Evolutionary conservation across 2,113 vertebrate genomes (phyloP), one percentile per base, ranked within the genome.

Genomic region (Rhea americana): DNA sequence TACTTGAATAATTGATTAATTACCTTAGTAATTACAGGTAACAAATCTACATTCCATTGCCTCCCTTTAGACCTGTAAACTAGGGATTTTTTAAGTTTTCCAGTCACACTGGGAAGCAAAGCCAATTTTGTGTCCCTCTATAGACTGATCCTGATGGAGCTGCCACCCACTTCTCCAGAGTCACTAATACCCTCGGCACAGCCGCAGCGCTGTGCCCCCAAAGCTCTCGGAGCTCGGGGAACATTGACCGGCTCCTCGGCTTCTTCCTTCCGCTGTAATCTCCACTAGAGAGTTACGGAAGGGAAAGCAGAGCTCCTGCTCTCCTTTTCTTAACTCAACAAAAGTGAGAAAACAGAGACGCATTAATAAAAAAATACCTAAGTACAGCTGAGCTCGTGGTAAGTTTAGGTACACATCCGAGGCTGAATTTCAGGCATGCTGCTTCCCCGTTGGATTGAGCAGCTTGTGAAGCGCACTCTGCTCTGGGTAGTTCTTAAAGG

Each of bases 111-210:
- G 56, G 53, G 73, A 47, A 30, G 48, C 43, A 78, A 87, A 88
- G 45, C 3, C 51, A 26, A 66, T 83, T 83, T 48, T 62, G 39
- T 41, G 67, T 5, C 8, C 58, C 26, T 47, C 20, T 28, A 18
- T n/a, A 39, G 68, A 18, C 79, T 82, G 74, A 45, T 73, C 66
- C 79, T 16, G 59, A 83, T 51, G 81, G 71, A 93, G 79, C 68
- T 79, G 35, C 37, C 43, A 58, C 16, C 32, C 61, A 21, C 25
- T 18, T 8, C 45, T 59, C 39, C 3, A 37, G 47, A 66, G 70
- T 8, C 16, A 3, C 9, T 6, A 7, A 39, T 9, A 25, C 30
- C 11, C 56, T 63, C 4, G 1, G 37, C 47, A 39, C 0, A 0
- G 87, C 53, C 82, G 32, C 45, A 6, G 26, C 37, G 26, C 39